These are phyloP conservation scores for Dryococelus australis DNA, from an alignment of 2,888 invertebrate genomes.

Conservation along the genomic window DNA sequence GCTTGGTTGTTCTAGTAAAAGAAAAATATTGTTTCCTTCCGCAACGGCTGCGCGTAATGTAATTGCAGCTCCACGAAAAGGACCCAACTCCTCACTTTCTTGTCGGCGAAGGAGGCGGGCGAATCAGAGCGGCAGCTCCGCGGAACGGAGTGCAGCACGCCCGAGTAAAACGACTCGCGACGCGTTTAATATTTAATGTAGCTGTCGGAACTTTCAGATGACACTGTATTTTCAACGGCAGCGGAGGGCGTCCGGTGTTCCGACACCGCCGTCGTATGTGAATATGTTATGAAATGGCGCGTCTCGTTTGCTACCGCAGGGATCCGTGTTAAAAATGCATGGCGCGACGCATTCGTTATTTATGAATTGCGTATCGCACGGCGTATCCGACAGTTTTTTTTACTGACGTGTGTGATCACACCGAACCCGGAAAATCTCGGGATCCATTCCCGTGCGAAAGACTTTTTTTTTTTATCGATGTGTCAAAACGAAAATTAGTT, in stretches of 20 bases:
- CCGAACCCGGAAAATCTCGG: background rate
- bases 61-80: too few relatives aligned
- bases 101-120: too few relatives aligned
- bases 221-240: background rate
- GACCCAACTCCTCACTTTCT: too few relatives aligned
- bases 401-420: background rate
- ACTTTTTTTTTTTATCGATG: background rate
- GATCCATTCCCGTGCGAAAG: background rate
- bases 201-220: too few relatives aligned
- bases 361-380: background rate
- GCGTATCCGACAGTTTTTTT: background rate
- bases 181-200: too few relatives aligned
- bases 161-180: too few relatives aligned
- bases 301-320: background rate
- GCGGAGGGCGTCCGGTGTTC: background rate
- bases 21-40: too few relatives aligned
- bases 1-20: too few relatives aligned
- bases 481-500: background rate
- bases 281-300: slow-evolving; percentile 16
- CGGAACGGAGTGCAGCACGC: too few relatives aligned
- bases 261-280: background rate
- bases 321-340: background rate
- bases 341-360: background rate
- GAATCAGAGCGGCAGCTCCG: too few relatives aligned
- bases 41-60: too few relatives aligned